phyloP scores from a whole-genome alignment of 2,888 invertebrate genomes.

The Trisateles emortualis region DNA sequence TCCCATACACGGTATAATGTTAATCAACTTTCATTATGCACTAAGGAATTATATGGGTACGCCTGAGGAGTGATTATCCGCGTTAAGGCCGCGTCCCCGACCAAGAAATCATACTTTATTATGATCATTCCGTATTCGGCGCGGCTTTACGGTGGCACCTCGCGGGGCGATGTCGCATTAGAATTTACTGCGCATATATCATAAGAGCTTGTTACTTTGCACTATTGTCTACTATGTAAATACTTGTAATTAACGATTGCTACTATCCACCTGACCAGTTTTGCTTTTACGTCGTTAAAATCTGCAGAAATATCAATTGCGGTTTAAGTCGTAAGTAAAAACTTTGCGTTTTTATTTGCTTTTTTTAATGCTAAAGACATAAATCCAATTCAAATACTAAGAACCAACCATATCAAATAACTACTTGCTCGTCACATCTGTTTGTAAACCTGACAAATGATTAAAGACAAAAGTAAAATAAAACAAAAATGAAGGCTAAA shows the following conservation, averaged over 20 bases:
- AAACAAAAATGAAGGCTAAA: too few species aligned
- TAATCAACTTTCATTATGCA: conserved; percentile 88
- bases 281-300: not conserved
- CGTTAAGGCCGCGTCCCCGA: conserved; percentile 81
- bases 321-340: too few species aligned
- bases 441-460: too few species aligned
- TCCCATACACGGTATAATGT: conserved; percentile 74
- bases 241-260: conserved; percentile 63
- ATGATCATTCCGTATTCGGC: conserved; percentile 78
- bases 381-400: too few species aligned
- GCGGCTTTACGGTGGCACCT: conserved; percentile 72
- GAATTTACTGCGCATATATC: conserved; percentile 82
- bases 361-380: too few species aligned
- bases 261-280: not conserved
- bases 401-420: too few species aligned
- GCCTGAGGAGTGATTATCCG: conserved; percentile 86
- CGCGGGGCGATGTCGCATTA: conserved; percentile 77
- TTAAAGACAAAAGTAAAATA: too few species aligned
- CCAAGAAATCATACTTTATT: conserved; percentile 86
- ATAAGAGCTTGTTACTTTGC: conserved; percentile 56
- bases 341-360: too few species aligned
- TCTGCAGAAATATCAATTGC: too few species aligned
- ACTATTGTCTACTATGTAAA: conserved; percentile 73
- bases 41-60: conserved; percentile 87
- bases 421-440: too few species aligned